Base-by-base conservation (phyloP, 2,113 vertebrate species). In the Peromyscus californicus region DNA sequence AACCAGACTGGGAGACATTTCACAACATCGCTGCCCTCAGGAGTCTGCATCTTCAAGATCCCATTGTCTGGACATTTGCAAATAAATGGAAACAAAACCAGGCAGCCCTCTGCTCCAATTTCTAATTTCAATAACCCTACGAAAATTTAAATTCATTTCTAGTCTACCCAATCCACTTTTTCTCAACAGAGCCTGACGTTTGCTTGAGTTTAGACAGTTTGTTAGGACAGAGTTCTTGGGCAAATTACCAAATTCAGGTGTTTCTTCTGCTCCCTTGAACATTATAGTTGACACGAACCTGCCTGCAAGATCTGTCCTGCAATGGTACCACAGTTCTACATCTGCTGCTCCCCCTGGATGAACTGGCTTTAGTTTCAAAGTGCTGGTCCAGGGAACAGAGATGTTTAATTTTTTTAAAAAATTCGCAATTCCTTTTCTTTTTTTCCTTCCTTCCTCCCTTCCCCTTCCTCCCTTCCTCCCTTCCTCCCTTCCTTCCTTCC, bases 401-500 rank as follows among this genome's bases (percentile, higher is more conserved):
- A 70, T 48, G 48, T 48, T 48, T 48, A 17, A 26, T 59, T 39
- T 15, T 80, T 78, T 72, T 45, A 48, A 5, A n/a, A n/a, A n/a
- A 42, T 11, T 57, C n/a, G 42, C 22, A 61, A 83, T 83, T 79
- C 48, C 3, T 51, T 33, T 33, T 33, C 7, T 31, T 17, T 97
- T 97, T 99, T 99, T 99, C 99, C 99, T 99, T 97, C 97, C 98
- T 98, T 97, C 98, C 98, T 99, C 99, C 99, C 99, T 99, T 99
- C 97, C 98, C 97, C 98, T 98, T 97, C 98, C 98, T 99, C 99
- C 99, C 99, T 99, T 99, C 97, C 98, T 6, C 2, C 16, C 7
- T 26, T 70, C 5, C 6, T 17, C 7, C 15, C 29, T 31, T 31
- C 29, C 11, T 26, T 67, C 29, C 29, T 29, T 4, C 29, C 10